Evolutionary conservation across 1,140 invertebrate genomes (phyloP).

Genomic region (Vollenhovia emeryi): DNA sequence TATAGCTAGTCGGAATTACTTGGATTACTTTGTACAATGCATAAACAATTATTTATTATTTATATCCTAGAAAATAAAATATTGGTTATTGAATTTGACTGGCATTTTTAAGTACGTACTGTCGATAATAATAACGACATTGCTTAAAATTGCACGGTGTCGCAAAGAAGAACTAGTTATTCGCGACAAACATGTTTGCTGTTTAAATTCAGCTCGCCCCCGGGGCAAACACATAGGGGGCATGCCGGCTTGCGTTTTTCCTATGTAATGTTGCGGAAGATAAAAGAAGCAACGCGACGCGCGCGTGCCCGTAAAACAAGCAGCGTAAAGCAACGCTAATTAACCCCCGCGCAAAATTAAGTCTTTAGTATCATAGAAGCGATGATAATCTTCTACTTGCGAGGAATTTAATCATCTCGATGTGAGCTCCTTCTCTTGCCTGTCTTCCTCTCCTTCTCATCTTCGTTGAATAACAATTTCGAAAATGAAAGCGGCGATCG

Average conservation of each 20-base stretch:
- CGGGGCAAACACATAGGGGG: conserved; percentile 19
- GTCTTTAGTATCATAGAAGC: conserved; percentile 8
- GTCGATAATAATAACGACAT: not conserved
- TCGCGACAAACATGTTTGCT: conserved; percentile 45
- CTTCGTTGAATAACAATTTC: not conserved
- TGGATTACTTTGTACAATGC: not conserved
- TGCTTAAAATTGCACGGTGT: conserved; percentile 13
- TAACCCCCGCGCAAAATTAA: conserved; percentile 34
- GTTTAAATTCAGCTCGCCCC: conserved; percentile 44
- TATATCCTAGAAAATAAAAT: not conserved
- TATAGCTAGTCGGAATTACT: not conserved
- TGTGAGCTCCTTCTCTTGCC: not conserved
- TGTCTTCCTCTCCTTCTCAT: not conserved
- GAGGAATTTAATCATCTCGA: conserved; percentile 19
- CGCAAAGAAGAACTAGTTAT: conserved; percentile 43
- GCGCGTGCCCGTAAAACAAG: conserved; percentile 27
- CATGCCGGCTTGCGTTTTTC: conserved; percentile 17
- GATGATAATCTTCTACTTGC: conserved; percentile 14
- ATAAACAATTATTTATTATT: not conserved
- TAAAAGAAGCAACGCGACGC: conserved; percentile 18
- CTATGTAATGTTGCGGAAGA: conserved; percentile 1
- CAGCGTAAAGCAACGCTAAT: conserved; percentile 43
- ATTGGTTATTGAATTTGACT: not conserved
- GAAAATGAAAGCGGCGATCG: not conserved
- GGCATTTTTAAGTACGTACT: not conserved